Evolutionary conservation across 2,888 invertebrate genomes (phyloP).

Genomic region (Volucella zonaria): DNA sequence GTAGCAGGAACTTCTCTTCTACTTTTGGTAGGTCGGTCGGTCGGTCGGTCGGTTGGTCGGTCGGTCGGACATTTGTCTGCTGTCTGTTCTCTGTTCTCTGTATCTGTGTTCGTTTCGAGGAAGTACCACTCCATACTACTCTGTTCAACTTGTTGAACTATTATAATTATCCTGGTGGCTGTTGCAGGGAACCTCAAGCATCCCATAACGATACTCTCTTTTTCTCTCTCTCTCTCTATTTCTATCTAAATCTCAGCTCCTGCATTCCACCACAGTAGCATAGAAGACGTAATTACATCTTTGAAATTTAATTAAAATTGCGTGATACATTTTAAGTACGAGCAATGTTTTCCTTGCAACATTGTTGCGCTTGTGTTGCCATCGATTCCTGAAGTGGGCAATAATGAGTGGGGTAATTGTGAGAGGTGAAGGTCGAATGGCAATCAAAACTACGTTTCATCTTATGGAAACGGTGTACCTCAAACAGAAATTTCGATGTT

Average conservation of each 20-base stretch:
- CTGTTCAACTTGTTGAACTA: conserved; percentile 38
- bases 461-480: background rate
- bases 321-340: conserved; percentile 36
- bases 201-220: background rate
- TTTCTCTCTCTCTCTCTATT: background rate
- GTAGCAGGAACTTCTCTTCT: background rate
- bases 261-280: conserved; percentile 10
- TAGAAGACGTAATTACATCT: conserved; percentile 37
- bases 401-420: background rate
- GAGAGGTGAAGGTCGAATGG: background rate
- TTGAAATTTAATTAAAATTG: conserved; percentile 53
- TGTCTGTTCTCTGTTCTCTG: too few species aligned
- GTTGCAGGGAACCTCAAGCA: conserved; percentile 5
- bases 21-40: conserved; percentile 17
- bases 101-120: too few species aligned
- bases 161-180: conserved; percentile 23
- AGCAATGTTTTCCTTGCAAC: conserved; percentile 18
- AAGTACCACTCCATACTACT: background rate
- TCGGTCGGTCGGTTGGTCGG: background rate
- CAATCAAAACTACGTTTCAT: background rate
- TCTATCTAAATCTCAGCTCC: background rate
- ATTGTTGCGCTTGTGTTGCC: conserved; percentile 12
- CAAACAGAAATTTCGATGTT: too few species aligned
- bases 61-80: too few species aligned
- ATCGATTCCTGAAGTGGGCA: background rate